phyloP scores from a whole-genome alignment of 2,113 vertebrate species.

The Ptilorrhoa leucosticta region DNA sequence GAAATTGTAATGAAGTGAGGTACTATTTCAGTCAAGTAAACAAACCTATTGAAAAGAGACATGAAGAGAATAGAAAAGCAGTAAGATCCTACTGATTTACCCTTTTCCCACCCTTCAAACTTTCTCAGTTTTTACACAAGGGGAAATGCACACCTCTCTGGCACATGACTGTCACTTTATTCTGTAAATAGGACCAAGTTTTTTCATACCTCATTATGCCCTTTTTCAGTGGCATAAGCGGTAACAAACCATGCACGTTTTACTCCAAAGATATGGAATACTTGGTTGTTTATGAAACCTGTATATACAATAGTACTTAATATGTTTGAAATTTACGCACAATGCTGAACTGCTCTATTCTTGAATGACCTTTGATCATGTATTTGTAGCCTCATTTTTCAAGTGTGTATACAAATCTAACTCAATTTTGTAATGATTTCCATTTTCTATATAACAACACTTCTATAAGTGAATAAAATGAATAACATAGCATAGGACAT shows the following conservation, averaged over 20 bases:
- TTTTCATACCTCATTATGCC: not conserved
- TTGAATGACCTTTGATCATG: not conserved
- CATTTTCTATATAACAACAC: not conserved
- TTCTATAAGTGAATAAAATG: not conserved
- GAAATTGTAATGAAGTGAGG: not conserved
- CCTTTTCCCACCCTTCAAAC: not conserved
- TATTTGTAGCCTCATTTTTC: not conserved
- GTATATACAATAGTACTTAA: not conserved
- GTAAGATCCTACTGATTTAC: not conserved
- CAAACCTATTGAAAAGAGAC: not conserved
- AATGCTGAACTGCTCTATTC: not conserved
- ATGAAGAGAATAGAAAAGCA: not conserved
- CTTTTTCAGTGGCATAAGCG: not conserved
- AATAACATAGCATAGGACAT: not conserved
- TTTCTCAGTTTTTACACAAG: not conserved
- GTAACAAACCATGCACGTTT: not conserved
- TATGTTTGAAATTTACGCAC: not conserved
- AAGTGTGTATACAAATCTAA: not conserved
- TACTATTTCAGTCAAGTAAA: not conserved
- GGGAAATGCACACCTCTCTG: not conserved
- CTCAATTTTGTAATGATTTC: not conserved
- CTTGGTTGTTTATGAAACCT: not conserved
- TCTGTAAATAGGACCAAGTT: not conserved
- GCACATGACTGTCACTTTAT: not conserved
- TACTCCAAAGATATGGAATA: not conserved